Base-by-base conservation (phyloP, 2,888 invertebrate genomes). In the Maniola hyperantus region DNA sequence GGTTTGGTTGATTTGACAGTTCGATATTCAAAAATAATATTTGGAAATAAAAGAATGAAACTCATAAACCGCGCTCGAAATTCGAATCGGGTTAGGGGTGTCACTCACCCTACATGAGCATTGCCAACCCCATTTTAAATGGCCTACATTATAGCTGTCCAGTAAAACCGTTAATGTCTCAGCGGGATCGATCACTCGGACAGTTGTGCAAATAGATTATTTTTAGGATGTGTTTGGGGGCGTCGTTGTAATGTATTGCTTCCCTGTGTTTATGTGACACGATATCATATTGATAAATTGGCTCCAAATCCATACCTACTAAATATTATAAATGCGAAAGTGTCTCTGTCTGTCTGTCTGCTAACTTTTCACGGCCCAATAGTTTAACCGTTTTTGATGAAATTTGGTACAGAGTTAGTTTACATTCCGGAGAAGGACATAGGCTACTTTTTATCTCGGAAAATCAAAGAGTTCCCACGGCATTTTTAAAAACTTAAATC, bases 121-220 rank as follows among this genome's bases (percentile, higher is more conserved):
- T 76, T 80, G 76, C 75, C 86, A 86, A 88, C 91, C 91, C 91
- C 88, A 91, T 83, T 87, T 87, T 82, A 76, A 83, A 77, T 88
- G 88, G 88, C 89, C 87, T 88, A 89, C 83, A 86, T 20, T 57
- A 57, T 85, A 85, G 78, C 77, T 82, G 90, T 85, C 89, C 87
- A 85, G 88, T 85, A 83, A 85, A 88, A 88, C 89, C 89, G 91
- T 91, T 90, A 88, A 85, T 86, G 84, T 85, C 83, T 88, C 87
- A 79, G 77, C 82, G 72, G 79, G 83, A 88, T 87, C 85, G 87
- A 89, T 87, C 71, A 72, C 59, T 68, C 64, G 83, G 83, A 85
- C 91, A 91, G 91, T 91, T 92, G 91, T 89, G 90, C 92, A 92
- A 91, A 91, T 91, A 90, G 81, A 84, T 81, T 70, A 69, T 72